Percentiles rank a stretch among this genome's conserved stretches.
These are phyloP conservation scores for Hyposmocoma kahamanoa DNA, from an alignment of 1,140 invertebrate species.

Conservation along the genomic window DNA sequence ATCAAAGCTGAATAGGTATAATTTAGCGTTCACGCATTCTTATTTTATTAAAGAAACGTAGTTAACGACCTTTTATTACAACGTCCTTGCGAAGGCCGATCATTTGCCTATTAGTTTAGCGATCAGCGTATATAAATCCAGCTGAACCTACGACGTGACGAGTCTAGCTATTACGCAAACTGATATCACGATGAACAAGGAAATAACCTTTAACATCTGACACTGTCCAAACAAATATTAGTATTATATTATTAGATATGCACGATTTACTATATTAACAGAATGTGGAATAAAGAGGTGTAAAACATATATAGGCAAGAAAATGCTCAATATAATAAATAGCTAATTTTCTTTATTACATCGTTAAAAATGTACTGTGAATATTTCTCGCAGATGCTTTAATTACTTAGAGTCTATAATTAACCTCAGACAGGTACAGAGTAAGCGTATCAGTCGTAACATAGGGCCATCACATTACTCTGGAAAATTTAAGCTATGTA, in stretches of 20 bases:
- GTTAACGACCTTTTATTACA: conserved; percentile 36
- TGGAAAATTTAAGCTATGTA: too few species aligned
- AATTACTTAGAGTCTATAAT: too few species aligned
- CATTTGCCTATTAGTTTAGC: conserved; percentile 42
- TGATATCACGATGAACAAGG: conserved; percentile 36
- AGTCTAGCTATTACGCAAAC: conserved; percentile 40
- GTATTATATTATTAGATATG: conserved; percentile 43
- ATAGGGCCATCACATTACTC: too few species aligned
- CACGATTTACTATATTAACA: conserved; percentile 41
- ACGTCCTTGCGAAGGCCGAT: conserved; percentile 64
- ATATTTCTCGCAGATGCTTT: too few species aligned
- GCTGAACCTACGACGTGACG: conserved; percentile 26
- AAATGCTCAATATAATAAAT: too few species aligned
- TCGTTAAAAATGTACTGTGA: too few species aligned
- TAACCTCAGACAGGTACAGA: too few species aligned
- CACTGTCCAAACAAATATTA: conserved; percentile 46
- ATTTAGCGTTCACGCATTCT: conserved; percentile 27
- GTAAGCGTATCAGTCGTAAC: too few species aligned
- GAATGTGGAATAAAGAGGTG: too few species aligned
- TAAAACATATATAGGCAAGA: too few species aligned
- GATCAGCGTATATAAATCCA: conserved; percentile 34
- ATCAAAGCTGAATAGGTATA: conserved; percentile 15
- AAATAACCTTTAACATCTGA: conserved; percentile 58
- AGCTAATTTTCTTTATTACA: too few species aligned
- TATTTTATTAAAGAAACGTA: conserved; percentile 26